These are phyloP conservation scores for Ataeniobius toweri DNA, from an alignment of 2,797 vertebrate species.

Conservation along the genomic window DNA sequence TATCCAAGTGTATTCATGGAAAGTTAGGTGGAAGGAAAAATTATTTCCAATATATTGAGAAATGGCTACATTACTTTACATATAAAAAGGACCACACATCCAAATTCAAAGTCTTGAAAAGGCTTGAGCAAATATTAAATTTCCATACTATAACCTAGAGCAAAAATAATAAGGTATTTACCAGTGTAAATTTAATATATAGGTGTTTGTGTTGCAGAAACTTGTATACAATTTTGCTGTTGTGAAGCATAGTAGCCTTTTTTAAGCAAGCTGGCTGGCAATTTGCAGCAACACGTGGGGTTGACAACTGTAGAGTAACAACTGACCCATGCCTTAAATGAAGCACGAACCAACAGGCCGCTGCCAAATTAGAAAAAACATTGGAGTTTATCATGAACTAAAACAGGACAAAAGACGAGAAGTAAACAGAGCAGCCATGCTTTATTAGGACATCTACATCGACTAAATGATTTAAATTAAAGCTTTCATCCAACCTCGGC, in stretches of 20 bases:
- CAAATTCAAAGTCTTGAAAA: too few species aligned
- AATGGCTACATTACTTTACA: too few species aligned
- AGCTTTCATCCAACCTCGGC: slow-evolving; percentile 54
- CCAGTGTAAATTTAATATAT: too few species aligned
- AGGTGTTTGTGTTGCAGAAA: background rate
- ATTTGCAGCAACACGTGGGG: too few species aligned
- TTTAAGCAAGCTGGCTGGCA: too few species aligned
- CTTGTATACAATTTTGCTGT: background rate
- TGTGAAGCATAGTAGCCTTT: too few species aligned
- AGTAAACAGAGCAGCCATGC: slow-evolving; percentile 61
- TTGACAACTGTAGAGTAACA: background rate
- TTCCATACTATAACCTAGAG: too few species aligned
- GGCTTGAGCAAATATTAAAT: too few species aligned
- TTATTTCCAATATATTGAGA: background rate
- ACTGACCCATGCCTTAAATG: background rate
- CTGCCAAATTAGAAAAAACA: background rate
- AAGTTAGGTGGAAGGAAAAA: background rate
- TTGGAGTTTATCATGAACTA: background rate
- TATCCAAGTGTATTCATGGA: background rate
- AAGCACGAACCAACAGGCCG: background rate
- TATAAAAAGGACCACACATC: too few species aligned
- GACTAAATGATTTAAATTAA: slow-evolving; percentile 61
- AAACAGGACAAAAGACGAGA: background rate
- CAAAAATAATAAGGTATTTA: too few species aligned
- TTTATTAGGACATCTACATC: slow-evolving; percentile 68